Base-by-base conservation (phyloP, 2,888 invertebrate species). In the Agonopterix heracliana region DNA sequence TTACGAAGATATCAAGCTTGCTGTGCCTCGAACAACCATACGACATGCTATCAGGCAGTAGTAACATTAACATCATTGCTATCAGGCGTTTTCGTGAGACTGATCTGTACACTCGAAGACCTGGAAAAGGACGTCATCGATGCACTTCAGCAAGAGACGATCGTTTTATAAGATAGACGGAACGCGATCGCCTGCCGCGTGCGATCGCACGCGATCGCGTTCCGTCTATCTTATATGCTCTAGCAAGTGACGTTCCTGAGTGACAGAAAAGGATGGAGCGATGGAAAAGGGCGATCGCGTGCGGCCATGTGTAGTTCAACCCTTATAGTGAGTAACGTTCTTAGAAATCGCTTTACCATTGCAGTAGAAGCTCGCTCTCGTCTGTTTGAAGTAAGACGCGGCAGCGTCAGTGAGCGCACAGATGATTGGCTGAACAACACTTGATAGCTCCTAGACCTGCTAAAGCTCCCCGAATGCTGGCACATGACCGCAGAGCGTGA, bases 401-500 rank as follows among this genome's bases (percentile, higher is more conserved):
- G 26, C 10, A 26, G 44, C 17, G 44, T 44, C 17, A 44, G 44
- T n/a, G 1, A 26, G 17, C n/a, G 44, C 9, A 44, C 44, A 11
- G 17, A 44, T 26, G 44, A 26, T n/a, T 26, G 34, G 44, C 34
- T 14, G 44, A 44, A 26, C 13, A 17, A 14, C 4, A 43, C 10
- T 14, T 43, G 17, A 12, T 5, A 14, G 11, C 36, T 11, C 36
- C 12, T 35, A 35, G 38, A 5, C 46, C 46, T 5, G 40, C 17
- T 40, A 38, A 41, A 7, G 46, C 14, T 12, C 26, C 46, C n/a
- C 26, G 11, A 40, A 10, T 48, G 11, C 14, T 14, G 36, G 10
- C 48, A 48, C 13, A 36, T n/a, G 44, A 46, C 41, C 41, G 46
- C 7, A 41, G 46, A 46, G 41, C 41, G 13, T 35, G 45, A 49